Base-by-base conservation (phyloP, 2,888 invertebrate genomes). In the Lagria hirta region DNA sequence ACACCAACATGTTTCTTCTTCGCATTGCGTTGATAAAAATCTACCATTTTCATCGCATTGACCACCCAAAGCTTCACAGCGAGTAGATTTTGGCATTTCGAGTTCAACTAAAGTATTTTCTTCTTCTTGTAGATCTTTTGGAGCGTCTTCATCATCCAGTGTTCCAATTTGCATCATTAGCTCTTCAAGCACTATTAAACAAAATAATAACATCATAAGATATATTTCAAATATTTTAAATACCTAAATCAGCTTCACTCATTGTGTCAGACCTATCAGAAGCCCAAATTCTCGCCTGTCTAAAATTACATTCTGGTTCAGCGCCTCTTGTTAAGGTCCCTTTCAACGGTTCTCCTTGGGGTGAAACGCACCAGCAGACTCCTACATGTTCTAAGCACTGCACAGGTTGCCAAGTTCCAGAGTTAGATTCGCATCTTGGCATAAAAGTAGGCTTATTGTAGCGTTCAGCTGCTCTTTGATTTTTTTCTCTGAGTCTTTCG, bases 331-430 rank as follows among this genome's bases (percentile, higher is more conserved):
- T 84, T 29, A 90, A 69, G 0, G 88, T 85, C 1, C 89, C 89
- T 66, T 88, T 88, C 1, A 88, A 71, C 0, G 88, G 87, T 52
- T 88, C 87, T 0, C 90, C 90, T 54, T 84, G 82, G 18, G 83
- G 83, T 58, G 85, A 86, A 1, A 90, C 89, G 66, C 91, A 91
- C 91, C 91, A 91, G 61, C 90, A 91, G 1, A 91, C 86, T 2
- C 87, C 88, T 61, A 83, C 75, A 58, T 80, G 69, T 51, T 83
- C 83, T 41, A 91, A 78, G 65, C 91, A 91, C 67, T 91, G 91
- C 7, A 89, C 81, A 0, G 88, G 75, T 58, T 87, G 84, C 90
- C 90, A 92, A 15, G 79, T 81, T 0, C 90, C 90, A 6, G 78
- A 81, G 28, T 76, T 71, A 1, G 78, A 73, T 61, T 87, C 86